phyloP scores from a whole-genome alignment of 2,797 vertebrate species.

The Potorous gilbertii region DNA sequence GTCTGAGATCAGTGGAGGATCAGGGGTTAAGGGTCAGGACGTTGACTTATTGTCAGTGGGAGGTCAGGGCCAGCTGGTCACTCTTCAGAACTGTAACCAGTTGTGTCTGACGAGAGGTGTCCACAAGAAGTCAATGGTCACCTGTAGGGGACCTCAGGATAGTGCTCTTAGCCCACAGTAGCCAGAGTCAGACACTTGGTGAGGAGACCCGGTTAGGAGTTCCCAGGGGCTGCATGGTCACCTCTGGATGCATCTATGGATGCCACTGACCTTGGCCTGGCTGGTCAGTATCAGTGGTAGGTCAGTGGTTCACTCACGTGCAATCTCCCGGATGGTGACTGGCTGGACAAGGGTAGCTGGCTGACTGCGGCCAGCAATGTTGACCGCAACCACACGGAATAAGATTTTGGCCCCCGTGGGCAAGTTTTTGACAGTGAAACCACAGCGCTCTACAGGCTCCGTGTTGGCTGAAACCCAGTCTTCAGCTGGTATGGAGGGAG shows the following conservation, averaged over 20 bases:
- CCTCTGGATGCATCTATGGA: not conserved
- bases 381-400: conserved; percentile 90
- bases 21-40: not conserved
- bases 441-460: conserved; percentile 85
- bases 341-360: conserved; percentile 87
- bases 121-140: not conserved
- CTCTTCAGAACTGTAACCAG: not conserved
- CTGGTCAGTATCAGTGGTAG: not conserved
- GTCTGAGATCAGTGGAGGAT: no score
- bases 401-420: conserved; percentile 90
- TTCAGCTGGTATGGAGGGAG: conserved; percentile 81
- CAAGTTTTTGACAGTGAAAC: conserved; percentile 88
- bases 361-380: conserved; percentile 90
- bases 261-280: not conserved
- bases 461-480: conserved; percentile 89
- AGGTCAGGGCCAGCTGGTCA: not conserved
- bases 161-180: not conserved
- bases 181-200: not conserved
- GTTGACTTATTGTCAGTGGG: not conserved
- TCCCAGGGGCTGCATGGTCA: not conserved
- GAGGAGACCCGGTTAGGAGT: no score
- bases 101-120: not conserved
- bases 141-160: not conserved
- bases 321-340: conserved; percentile 91
- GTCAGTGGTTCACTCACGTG: conserved; percentile 84